These are phyloP conservation scores for Holothuria glaberrima DNA, from an alignment of 35 echinoderm and acorn worm species.

Conservation along the genomic window DNA sequence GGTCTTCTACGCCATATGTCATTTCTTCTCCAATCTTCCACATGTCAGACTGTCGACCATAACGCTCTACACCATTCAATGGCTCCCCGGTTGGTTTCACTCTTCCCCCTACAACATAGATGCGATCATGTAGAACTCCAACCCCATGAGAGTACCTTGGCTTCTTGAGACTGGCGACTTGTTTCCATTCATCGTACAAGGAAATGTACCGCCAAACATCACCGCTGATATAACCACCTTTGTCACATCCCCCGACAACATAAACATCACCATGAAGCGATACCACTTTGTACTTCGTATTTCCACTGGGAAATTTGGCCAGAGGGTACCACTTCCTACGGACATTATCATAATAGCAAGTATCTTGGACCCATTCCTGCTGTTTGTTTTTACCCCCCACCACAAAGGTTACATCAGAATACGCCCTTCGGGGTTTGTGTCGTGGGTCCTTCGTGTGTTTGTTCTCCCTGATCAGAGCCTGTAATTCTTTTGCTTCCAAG, in stretches of 20 bases:
- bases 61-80: slow-evolving; percentile 80
- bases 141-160: slow-evolving; percentile 82
- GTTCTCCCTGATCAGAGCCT: slow-evolving; percentile 82
- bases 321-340: slow-evolving; percentile 89
- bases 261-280: slow-evolving; percentile 89
- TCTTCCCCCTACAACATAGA: slow-evolving; percentile 89
- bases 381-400: slow-evolving; percentile 87
- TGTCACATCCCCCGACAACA: slow-evolving; percentile 79
- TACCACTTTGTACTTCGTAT: slow-evolving; percentile 79
- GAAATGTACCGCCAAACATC: slow-evolving; percentile 93
- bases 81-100: slow-evolving; percentile 64
- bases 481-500: slow-evolving; percentile 76
- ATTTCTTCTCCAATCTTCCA: slow-evolving; percentile 90
- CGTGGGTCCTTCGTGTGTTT: slow-evolving; percentile 73
- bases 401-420: slow-evolving; percentile 90
- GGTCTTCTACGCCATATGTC: slow-evolving; percentile 91
- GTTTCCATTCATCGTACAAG: slow-evolving; percentile 88
- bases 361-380: slow-evolving; percentile 87
- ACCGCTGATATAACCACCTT: slow-evolving; percentile 64
- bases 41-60: slow-evolving; percentile 73
- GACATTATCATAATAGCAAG: slow-evolving; percentile 86
- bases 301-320: slow-evolving; percentile 73
- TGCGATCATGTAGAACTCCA: slow-evolving; percentile 83
- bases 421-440: slow-evolving; percentile 75
- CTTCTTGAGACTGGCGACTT: slow-evolving; percentile 42